These are phyloP conservation scores for Mayetiola destructor DNA, from an alignment of 2,888 invertebrate genomes.

Conservation along the genomic window DNA sequence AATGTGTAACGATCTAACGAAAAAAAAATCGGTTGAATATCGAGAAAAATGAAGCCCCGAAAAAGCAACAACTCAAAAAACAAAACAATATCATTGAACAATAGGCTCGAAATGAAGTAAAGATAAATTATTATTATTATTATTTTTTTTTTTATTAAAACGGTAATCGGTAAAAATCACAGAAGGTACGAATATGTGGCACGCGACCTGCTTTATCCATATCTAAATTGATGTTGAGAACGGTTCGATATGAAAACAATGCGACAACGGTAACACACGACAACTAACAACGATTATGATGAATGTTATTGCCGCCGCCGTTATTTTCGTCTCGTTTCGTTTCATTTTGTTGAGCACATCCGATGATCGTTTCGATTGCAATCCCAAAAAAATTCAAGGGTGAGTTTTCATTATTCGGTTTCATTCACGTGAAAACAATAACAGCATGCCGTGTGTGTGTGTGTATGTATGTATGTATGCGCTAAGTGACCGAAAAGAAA, in stretches of 20 bases:
- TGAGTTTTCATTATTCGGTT: slow-evolving; percentile 8
- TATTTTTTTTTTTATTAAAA: too few species aligned
- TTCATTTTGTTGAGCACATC: background rate
- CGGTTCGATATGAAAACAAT: background rate
- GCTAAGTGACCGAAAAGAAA: too few species aligned
- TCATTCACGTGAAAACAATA: slow-evolving; percentile 13
- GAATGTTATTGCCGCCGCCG: background rate
- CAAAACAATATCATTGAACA: too few species aligned
- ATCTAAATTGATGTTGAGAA: background rate
- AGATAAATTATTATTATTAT: slow-evolving; percentile 14
- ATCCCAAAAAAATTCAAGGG: background rate
- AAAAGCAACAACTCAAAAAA: too few species aligned
- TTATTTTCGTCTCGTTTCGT: background rate
- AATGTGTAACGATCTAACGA: too few species aligned
- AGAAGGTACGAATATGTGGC: slow-evolving; percentile 7
- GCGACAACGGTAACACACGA: background rate
- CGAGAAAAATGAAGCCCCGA: too few species aligned
- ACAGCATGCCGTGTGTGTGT: background rate
- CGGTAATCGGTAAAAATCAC: slow-evolving; percentile 9
- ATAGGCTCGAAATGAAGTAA: slow-evolving; percentile 5
- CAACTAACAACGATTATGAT: slow-evolving; percentile 4
- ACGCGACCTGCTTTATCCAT: slow-evolving; percentile 15
- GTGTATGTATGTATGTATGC: background rate
- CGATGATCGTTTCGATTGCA: background rate
- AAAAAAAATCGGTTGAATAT: too few species aligned